Percentiles rank a stretch among this genome's conserved stretches.
Evolutionary conservation across 2,888 invertebrate genomes (phyloP).

Genomic region (Tetanocera ferruginea): DNA sequence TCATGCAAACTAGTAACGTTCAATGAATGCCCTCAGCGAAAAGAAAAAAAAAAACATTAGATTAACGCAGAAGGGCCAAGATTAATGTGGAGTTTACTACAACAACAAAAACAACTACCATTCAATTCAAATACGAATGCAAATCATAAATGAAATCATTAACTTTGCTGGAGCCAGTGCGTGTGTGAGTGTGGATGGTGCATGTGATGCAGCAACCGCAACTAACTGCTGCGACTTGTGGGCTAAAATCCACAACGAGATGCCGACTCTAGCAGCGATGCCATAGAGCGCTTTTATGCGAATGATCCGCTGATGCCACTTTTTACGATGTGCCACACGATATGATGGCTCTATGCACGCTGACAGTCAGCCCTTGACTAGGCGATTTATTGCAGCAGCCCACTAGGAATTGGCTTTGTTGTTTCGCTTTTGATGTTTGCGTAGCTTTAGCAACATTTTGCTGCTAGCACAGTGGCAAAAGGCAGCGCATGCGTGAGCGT

Average conservation of each 20-base stretch:
- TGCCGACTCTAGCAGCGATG: background rate
- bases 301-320: slow-evolving; percentile 8
- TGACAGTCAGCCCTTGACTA: no score
- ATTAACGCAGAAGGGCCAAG: background rate
- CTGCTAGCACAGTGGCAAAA: background rate
- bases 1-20: slow-evolving; percentile 23
- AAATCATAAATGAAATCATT: slow-evolving; percentile 38
- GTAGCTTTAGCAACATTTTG: background rate
- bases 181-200: background rate
- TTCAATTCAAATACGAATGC: slow-evolving; percentile 25
- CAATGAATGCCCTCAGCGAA: background rate
- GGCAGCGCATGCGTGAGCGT: slow-evolving; percentile 14
- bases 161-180: background rate
- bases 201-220: background rate
- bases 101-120: background rate
- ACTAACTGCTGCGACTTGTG: no score
- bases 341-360: slow-evolving; percentile 3
- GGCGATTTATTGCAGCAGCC: slow-evolving; percentile 13
- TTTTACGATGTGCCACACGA: slow-evolving; percentile 11
- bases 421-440: background rate
- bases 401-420: background rate
- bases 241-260: background rate
- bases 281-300: background rate
- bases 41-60: background rate
- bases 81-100: background rate